phyloP scores from a whole-genome alignment of 2,888 invertebrate genomes.

The Sericinus montela region DNA sequence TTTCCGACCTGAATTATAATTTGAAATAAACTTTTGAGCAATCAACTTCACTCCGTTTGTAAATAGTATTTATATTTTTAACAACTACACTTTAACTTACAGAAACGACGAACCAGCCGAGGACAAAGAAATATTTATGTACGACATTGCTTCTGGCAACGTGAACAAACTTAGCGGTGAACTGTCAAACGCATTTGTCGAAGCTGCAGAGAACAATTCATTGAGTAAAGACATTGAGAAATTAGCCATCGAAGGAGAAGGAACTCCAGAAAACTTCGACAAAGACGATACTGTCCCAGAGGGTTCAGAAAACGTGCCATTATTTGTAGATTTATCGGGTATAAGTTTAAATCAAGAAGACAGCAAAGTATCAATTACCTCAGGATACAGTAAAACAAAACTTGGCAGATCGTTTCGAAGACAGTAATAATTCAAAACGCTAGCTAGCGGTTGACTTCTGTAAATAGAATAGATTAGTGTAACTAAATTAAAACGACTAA shows the following conservation, averaged over 20 bases:
- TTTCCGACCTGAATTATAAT: too few relatives aligned
- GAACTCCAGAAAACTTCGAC: conserved; percentile 61
- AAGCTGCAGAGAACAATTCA: conserved; percentile 92
- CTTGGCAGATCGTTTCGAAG: conserved; percentile 66
- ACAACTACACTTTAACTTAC: conserved; percentile 31
- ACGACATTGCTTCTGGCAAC: conserved; percentile 85
- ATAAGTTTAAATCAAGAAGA: conserved; percentile 57
- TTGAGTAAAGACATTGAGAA: conserved; percentile 81
- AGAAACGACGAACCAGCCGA: conserved; percentile 68
- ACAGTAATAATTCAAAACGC: conserved; percentile 46
- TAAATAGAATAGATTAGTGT: conserved; percentile 71
- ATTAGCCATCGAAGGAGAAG: conserved; percentile 74
- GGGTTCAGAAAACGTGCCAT: conserved; percentile 75
- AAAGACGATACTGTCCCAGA: conserved; percentile 51
- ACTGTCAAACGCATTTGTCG: conserved; percentile 90
- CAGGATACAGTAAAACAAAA: conserved; percentile 77
- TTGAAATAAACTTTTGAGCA: too few relatives aligned
- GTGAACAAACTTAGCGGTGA: conserved; percentile 90
- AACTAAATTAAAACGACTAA: conserved; percentile 72
- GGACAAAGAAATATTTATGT: conserved; percentile 92
- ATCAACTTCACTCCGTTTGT: too few relatives aligned
- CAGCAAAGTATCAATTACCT: conserved; percentile 67
- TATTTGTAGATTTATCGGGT: conserved; percentile 70
- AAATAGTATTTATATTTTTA: too few relatives aligned
- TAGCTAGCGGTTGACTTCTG: conserved; percentile 48